These are phyloP conservation scores for Sebastolobus alascanus DNA, from an alignment of 2,797 vertebrate genomes.

Conservation along the genomic window DNA sequence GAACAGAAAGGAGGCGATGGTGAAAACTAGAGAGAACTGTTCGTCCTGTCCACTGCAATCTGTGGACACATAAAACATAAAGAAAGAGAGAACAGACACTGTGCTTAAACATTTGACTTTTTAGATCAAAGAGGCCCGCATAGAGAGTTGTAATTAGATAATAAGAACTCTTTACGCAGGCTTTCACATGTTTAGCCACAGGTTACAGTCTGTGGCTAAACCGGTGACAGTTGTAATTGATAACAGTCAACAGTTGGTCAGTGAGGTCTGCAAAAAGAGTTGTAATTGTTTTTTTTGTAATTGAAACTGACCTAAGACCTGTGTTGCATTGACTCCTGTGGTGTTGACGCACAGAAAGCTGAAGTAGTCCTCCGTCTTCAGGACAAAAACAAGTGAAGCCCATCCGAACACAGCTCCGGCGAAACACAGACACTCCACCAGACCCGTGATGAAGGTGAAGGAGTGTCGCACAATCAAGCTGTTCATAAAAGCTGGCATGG, in stretches of 20 bases:
- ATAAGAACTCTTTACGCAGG: background rate
- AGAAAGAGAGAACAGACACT: background rate
- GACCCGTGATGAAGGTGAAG: conserved; percentile 64
- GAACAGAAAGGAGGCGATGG: background rate
- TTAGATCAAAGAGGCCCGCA: too few species aligned
- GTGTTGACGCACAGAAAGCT: too few species aligned
- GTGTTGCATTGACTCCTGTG: conserved; percentile 49
- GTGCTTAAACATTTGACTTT: too few species aligned
- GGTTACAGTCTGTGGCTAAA: too few species aligned
- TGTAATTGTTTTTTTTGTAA: background rate
- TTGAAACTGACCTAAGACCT: conserved; percentile 67
- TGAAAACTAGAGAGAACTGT: background rate
- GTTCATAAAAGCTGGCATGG: conserved; percentile 67
- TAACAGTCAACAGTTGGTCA: background rate
- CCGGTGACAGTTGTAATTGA: too few species aligned
- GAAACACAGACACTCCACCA: too few species aligned
- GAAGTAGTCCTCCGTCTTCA: too few species aligned
- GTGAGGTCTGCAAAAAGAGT: too few species aligned
- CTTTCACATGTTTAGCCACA: background rate
- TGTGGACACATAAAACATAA: background rate
- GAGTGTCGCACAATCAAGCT: conserved; percentile 65
- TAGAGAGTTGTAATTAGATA: too few species aligned
- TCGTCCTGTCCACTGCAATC: background rate
- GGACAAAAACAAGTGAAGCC: too few species aligned
- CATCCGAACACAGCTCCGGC: too few species aligned